Evolutionary conservation across 2,113 vertebrate species (phyloP).

Genomic region (Microtus oregoni): DNA sequence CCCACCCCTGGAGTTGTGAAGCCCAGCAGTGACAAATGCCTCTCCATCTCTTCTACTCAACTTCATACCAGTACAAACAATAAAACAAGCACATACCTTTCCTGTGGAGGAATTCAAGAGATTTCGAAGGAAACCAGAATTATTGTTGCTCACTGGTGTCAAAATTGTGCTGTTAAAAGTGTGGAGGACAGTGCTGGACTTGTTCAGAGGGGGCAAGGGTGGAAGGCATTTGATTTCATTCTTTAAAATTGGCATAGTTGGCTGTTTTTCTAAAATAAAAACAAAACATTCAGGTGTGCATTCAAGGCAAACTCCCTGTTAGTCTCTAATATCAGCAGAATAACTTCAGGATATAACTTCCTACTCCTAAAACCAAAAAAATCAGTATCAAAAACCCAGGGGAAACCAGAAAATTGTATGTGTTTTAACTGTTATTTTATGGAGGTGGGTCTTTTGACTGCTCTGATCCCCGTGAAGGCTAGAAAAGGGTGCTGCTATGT

Average conservation of each 20-base stretch:
- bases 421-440: not conserved
- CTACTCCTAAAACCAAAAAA: not conserved
- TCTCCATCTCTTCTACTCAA: not conserved
- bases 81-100: constrained; percentile 82
- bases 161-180: constrained; percentile 90
- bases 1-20: too few species aligned
- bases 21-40: not conserved
- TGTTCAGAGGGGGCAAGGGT: constrained; percentile 85
- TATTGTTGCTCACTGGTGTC: constrained; percentile 89
- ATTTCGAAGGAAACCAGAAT: constrained; percentile 87
- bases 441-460: not conserved
- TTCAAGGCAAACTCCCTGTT: not conserved
- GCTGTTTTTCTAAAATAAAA: constrained; percentile 85
- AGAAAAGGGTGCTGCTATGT: too few species aligned
- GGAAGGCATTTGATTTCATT: constrained; percentile 88
- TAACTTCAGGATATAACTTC: not conserved
- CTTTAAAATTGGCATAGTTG: constrained; percentile 83
- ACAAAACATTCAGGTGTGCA: constrained; percentile 2
- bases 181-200: constrained; percentile 86
- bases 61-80: not conserved
- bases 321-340: not conserved
- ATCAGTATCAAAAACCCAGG: not conserved
- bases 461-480: not conserved
- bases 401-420: not conserved
- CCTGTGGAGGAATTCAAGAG: constrained; percentile 87